Evolutionary conservation across 2,113 vertebrate species (phyloP).

Genomic region (Herpetotheres cachinnans): DNA sequence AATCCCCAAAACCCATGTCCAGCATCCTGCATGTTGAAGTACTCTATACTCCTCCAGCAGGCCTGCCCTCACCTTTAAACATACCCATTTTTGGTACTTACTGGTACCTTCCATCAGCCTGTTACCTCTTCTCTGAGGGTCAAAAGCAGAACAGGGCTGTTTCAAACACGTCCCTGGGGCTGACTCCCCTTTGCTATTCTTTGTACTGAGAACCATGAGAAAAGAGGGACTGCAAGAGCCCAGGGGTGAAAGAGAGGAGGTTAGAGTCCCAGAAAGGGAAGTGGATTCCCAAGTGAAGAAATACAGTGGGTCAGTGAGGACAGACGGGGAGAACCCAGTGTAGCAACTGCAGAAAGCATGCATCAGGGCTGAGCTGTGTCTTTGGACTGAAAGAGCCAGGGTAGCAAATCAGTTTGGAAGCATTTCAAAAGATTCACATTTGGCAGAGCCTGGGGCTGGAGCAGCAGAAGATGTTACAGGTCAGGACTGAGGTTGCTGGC

Average conservation of each 20-base stretch:
- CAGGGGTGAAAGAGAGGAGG: background rate
- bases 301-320: background rate
- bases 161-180: background rate
- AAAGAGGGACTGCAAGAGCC: background rate
- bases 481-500: background rate
- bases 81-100: background rate
- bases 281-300: background rate
- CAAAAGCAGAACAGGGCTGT: background rate
- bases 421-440: background rate
- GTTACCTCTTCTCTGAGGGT: background rate
- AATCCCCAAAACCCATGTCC: rapidly evolving
- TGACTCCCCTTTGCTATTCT: background rate
- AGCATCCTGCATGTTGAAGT: background rate
- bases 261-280: background rate
- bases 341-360: background rate
- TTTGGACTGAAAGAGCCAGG: background rate
- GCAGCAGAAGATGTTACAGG: background rate
- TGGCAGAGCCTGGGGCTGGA: background rate
- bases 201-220: background rate
- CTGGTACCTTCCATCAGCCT: background rate
- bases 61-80: background rate
- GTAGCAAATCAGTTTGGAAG: background rate
- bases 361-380: background rate
- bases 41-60: background rate
- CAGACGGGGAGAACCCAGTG: background rate